A percentile compares a stretch with the other conserved stretches of the same genome.
These are phyloP conservation scores for Odontothrips loti DNA, from an alignment of 2,888 invertebrate genomes.

Conservation along the genomic window DNA sequence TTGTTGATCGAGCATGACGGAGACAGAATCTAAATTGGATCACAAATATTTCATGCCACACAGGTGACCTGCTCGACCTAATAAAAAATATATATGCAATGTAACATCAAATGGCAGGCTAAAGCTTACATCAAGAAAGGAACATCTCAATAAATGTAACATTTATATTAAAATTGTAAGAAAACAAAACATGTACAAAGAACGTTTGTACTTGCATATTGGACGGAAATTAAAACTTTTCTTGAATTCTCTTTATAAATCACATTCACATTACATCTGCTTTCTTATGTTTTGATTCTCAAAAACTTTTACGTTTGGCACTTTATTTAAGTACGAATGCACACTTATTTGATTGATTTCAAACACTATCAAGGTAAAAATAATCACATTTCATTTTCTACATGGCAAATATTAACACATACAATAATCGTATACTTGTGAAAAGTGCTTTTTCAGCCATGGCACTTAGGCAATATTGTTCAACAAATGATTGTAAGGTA, in stretches of 20 bases:
- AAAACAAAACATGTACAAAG: neutral
- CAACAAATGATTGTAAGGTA: neutral
- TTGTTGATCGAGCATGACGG: neutral
- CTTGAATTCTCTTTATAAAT: neutral
- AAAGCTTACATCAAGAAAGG: neutral
- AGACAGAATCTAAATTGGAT: neutral
- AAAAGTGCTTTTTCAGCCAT: conserved; percentile 15
- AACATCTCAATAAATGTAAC: neutral
- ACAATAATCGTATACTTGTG: conserved; percentile 25
- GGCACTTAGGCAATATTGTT: neutral
- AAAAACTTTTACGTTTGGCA: neutral
- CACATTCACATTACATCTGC: neutral
- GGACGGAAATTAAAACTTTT: neutral
- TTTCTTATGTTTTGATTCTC: neutral
- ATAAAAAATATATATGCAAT: neutral
- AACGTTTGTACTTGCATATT: neutral
- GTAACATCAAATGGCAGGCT: neutral
- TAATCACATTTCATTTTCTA: neutral
- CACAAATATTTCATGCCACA: neutral
- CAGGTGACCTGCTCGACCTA: neutral
- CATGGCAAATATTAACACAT: conserved; percentile 12
- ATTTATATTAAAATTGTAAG: neutral
- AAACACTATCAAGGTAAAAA: neutral
- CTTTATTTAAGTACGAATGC: neutral
- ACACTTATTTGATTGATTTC: neutral